These are phyloP conservation scores for Lasioglossum morio DNA, from an alignment of 2,888 invertebrate genomes.

Conservation along the genomic window DNA sequence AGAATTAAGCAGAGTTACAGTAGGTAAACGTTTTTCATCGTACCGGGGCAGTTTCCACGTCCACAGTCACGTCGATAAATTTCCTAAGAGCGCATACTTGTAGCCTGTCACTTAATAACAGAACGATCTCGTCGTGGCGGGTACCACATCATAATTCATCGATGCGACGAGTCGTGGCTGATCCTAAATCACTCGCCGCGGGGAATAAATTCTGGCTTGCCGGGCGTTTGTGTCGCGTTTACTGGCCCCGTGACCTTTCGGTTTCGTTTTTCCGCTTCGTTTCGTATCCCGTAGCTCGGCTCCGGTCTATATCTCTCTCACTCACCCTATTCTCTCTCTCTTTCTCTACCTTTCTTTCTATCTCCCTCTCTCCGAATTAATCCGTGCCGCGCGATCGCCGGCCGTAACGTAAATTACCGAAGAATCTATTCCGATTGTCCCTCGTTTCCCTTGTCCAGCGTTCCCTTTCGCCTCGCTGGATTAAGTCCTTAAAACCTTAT, in stretches of 20 bases:
- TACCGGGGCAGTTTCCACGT: conserved; percentile 10
- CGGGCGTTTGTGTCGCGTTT: conserved; percentile 35
- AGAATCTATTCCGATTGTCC: conserved; percentile 43
- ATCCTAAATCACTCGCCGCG: conserved; percentile 49
- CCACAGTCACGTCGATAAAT: conserved; percentile 26
- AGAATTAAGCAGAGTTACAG: neutral
- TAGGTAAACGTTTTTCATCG: conserved; percentile 6
- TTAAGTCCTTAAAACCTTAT: conserved; percentile 75
- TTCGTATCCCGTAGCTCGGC: conserved; percentile 29
- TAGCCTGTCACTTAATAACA: conserved; percentile 45
- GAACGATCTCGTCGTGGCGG: conserved; percentile 2
- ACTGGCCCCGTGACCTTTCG: conserved; percentile 48
- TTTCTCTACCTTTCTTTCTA: neutral
- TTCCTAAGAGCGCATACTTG: conserved; percentile 42
- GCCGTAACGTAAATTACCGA: conserved; percentile 72
- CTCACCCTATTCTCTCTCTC: neutral
- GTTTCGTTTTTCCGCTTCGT: conserved; percentile 30
- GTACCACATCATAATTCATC: conserved; percentile 45
- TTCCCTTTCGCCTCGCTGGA: conserved; percentile 58
- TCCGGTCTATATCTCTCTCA: neutral
- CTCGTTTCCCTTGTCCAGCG: conserved; percentile 28
- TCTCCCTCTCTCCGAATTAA: conserved; percentile 55
- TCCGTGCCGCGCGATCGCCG: conserved; percentile 67
- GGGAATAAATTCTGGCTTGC: conserved; percentile 40
- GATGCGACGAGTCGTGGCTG: conserved; percentile 26